Evolutionary conservation across 1,140 invertebrate genomes (phyloP).

Genomic region (Heliconius congener): DNA sequence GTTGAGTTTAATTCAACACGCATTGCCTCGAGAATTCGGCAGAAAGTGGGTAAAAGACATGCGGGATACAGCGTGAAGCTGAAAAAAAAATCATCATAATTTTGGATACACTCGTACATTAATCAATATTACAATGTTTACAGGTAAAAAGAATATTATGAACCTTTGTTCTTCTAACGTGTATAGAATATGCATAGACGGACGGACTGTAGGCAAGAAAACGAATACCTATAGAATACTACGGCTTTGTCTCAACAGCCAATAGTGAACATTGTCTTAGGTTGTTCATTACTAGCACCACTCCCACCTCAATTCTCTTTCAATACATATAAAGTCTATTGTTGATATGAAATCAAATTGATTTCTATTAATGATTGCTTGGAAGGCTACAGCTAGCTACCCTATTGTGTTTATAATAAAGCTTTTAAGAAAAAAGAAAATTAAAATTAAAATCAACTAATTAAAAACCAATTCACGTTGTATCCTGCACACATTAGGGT

Average conservation of each 20-base stretch:
- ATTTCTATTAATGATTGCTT: not conserved
- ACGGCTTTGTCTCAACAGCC: constrained; percentile 30
- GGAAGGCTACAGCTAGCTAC: not conserved
- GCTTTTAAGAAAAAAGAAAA: no score
- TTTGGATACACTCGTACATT: no score
- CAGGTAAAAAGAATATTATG: not conserved
- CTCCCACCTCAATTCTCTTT: constrained; percentile 28
- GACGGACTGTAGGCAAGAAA: constrained; percentile 7
- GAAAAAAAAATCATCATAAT: not conserved
- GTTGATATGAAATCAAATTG: constrained; percentile 13
- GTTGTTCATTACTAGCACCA: constrained; percentile 23
- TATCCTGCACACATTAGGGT: no score
- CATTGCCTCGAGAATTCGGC: not conserved
- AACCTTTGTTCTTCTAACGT: not conserved
- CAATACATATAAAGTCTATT: constrained; percentile 31
- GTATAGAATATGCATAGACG: not conserved
- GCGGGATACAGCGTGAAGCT: not conserved
- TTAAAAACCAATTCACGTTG: no score
- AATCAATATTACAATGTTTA: no score
- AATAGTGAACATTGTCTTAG: constrained; percentile 36
- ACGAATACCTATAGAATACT: constrained; percentile 23
- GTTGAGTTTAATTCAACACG: no score
- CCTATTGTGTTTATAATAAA: no score
- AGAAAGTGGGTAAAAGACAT: not conserved
- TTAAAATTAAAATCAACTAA: no score